Base-by-base conservation (phyloP, 2,113 vertebrate genomes). In the Piprites chloris region DNA sequence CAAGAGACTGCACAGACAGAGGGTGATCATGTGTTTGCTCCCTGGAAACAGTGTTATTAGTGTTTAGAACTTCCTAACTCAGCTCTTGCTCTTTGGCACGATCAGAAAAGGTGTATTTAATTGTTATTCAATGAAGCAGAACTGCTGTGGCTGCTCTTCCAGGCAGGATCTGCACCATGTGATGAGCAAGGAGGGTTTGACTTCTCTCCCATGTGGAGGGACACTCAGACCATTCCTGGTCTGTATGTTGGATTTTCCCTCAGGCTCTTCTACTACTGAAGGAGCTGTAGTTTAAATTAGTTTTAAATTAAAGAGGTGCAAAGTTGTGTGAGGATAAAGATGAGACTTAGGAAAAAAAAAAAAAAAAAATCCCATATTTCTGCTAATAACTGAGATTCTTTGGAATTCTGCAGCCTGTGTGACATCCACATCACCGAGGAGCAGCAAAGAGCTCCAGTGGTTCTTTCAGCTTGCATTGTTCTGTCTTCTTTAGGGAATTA, bases 141-240 rank as follows among this genome's bases (percentile, higher is more conserved):
- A 35, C 13, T 66, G 15, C 55, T 67, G 11, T 53, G 44, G 19
- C 33, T 67, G 55, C 76, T 62, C 22, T 49, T 84, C 50, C 46
- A 58, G 37, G 32, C n/a, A 52, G 37, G 26, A 16, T 49, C 53
- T 59, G 39, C 44, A 50, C 39, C 12, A 10, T 0, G 0, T 27
- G 83, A 41, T 27, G 52, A 72, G 37, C 15, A 26, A 52, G 17
- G 9, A 52, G 41, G 12, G 16, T 44, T 72, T 80, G n/a, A 28
- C 9, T 77, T 39, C 22, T 50, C 11, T 65, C 30, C 17, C 5
- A 1, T 37, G 37, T 2, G 1, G 59, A 44, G 21, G 12, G 18
- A 16, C 27, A n/a, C 42, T 37, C 21, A 55, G 35, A 65, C 35
- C 13, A 9, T 30, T 76, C 16, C 27, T 46, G 14, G 2, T 42